Base-by-base conservation (phyloP, 1,140 invertebrate species). In the Diuraphis noxia region DNA sequence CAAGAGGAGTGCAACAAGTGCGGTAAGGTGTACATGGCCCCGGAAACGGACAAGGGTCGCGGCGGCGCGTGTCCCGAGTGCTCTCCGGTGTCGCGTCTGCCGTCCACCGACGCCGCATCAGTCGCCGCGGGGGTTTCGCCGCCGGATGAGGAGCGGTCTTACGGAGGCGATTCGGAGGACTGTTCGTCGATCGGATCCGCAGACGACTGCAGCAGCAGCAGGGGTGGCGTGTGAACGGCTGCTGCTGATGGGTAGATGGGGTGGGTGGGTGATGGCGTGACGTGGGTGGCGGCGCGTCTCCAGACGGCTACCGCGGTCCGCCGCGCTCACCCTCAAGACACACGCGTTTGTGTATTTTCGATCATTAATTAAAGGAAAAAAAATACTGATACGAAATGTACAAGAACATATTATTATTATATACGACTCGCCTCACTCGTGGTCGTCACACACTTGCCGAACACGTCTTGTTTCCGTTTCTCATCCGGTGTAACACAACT, bases 31-130 rank as follows among this genome's bases (percentile, higher is more conserved):
- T 91, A 91, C 72, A 91, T 91, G 89, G 34, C 89, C 7, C 72
- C 72, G 23, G 89, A 91, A n/a, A 82, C 89, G 89, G 88, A 90
- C 72, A 90, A 90, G n/a, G 88, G 88, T 81, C 88, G 72, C 1
- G 72, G 88, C 36, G 63, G 41, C 72, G 41, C 63, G 63, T 90
- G 88, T 77, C 34, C 77, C 17, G 89, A 82, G 13, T 91, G 89
- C 77, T 7, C 34, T 23, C 89, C 89, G 43, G 46, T 25, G 13
- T 8, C 89, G 63, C 41, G 9, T 17, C 13, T 25, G 21, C 81
- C 36, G 6, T 4, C 30, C 36, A 30, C 49, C 46, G 34, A 34
- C 52, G 56, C 23, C 52, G 10, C 23, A 6, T 10, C 3, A 3
- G 34, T 40, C 77, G 6, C 25, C 7, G 56, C 34, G 25, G 23